A percentile compares a stretch with the other conserved stretches of the same genome.
phyloP scores from a whole-genome alignment of 2,888 invertebrate species.

The Eupithecia dodoneata region DNA sequence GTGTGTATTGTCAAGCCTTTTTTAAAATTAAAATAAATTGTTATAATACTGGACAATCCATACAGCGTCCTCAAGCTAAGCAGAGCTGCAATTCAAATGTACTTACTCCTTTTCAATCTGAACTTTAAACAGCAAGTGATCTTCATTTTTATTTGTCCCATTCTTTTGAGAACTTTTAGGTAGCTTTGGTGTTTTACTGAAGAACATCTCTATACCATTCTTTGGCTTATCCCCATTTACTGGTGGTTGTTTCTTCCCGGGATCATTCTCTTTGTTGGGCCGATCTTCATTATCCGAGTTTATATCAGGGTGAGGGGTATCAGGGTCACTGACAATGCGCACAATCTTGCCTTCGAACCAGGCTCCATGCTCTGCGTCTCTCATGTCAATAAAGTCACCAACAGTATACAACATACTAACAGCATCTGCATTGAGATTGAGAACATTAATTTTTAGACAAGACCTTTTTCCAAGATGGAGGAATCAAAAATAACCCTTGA shows the following conservation, averaged over 20 bases:
- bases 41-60: too few species aligned
- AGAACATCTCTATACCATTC: slow-evolving; percentile 63
- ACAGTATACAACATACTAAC: slow-evolving; percentile 79
- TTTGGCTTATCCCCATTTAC: slow-evolving; percentile 50
- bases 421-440: slow-evolving; percentile 59
- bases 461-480: neutral
- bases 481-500: neutral
- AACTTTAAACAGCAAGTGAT: slow-evolving; percentile 75
- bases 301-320: slow-evolving; percentile 21
- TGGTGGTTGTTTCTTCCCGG: slow-evolving; percentile 60
- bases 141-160: slow-evolving; percentile 50
- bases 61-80: too few species aligned
- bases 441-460: neutral
- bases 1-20: neutral
- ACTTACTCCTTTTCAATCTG: slow-evolving; percentile 70
- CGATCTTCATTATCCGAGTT: slow-evolving; percentile 19
- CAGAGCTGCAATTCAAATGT: neutral
- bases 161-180: slow-evolving; percentile 48
- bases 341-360: slow-evolving; percentile 89
- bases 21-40: too few species aligned
- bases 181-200: slow-evolving; percentile 55
- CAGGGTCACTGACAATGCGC: slow-evolving; percentile 77
- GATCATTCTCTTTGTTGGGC: slow-evolving; percentile 55
- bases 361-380: slow-evolving; percentile 85
- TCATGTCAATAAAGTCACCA: slow-evolving; percentile 88